These are phyloP conservation scores for Chrysotoxum bicinctum DNA, from an alignment of 2,888 invertebrate species.

Conservation along the genomic window DNA sequence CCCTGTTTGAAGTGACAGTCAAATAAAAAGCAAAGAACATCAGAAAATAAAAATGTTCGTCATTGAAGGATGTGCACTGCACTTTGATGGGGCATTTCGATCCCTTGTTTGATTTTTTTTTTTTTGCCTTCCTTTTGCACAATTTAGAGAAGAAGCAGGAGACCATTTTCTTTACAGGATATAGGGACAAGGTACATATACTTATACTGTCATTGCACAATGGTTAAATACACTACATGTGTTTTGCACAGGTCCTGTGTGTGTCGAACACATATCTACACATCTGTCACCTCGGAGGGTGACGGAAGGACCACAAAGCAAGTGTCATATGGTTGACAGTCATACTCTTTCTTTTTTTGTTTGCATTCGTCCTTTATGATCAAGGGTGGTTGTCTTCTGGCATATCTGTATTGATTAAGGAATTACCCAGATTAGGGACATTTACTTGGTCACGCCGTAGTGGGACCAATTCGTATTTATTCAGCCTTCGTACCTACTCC, in stretches of 20 bases:
- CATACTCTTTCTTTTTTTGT: conserved; percentile 27
- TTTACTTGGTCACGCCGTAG: conserved; percentile 51
- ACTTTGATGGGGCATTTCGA: conserved; percentile 41
- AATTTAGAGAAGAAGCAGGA: conserved; percentile 29
- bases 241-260: conserved; percentile 36
- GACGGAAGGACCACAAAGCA: conserved; percentile 57
- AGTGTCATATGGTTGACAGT: conserved; percentile 69
- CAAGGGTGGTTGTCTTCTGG: conserved; percentile 16
- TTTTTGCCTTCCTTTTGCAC: conserved; percentile 17
- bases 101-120: conserved; percentile 35
- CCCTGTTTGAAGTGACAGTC: conserved; percentile 39
- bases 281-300: conserved; percentile 61
- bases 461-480: conserved; percentile 50
- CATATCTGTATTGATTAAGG: conserved; percentile 44
- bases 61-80: conserved; percentile 42
- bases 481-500: conserved; percentile 34
- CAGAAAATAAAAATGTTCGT: conserved; percentile 47
- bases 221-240: conserved; percentile 29
- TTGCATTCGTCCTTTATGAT: conserved; percentile 14
- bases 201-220: conserved; percentile 36
- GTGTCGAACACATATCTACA: not conserved
- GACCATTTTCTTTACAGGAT: conserved; percentile 22
- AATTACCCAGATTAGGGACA: conserved; percentile 53
- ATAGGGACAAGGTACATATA: not conserved
- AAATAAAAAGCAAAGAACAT: conserved; percentile 42